Evolutionary conservation across 2,888 invertebrate genomes (phyloP).

Genomic region (Platycheirus albimanus): DNA sequence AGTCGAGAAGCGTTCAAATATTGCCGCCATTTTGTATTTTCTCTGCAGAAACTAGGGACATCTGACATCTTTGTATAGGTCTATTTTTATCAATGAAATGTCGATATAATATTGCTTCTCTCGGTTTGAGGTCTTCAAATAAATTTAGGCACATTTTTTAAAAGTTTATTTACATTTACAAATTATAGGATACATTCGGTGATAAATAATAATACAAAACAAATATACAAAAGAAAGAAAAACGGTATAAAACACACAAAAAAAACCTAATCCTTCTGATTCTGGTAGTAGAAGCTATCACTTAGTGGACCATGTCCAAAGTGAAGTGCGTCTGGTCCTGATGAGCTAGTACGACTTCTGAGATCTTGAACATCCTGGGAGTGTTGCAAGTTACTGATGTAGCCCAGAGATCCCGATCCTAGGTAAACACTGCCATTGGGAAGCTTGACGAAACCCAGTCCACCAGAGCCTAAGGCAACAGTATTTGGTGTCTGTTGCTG

Average conservation of each 20-base stretch:
- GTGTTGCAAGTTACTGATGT: slow-evolving; percentile 80
- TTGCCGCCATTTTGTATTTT: too few relatives aligned
- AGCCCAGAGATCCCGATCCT: slow-evolving; percentile 82
- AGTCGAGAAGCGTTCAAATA: too few relatives aligned
- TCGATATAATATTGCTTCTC: too few relatives aligned
- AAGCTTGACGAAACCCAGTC: slow-evolving; percentile 81
- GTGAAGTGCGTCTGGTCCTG: slow-evolving; percentile 79
- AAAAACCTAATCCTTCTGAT: slow-evolving; percentile 6
- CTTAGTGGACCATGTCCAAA: slow-evolving; percentile 80
- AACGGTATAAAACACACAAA: slow-evolving; percentile 3
- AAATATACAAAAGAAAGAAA: slow-evolving; percentile 3
- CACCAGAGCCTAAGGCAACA: slow-evolving; percentile 82
- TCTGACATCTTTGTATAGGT: too few relatives aligned
- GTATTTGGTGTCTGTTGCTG: slow-evolving; percentile 72
- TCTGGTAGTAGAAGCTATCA: slow-evolving; percentile 65
- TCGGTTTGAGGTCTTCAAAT: too few relatives aligned
- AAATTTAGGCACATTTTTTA: slow-evolving; percentile 5
- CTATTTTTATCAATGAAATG: too few relatives aligned
- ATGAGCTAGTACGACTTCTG: slow-evolving; percentile 79
- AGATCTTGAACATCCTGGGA: slow-evolving; percentile 78
- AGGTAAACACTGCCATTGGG: slow-evolving; percentile 82
- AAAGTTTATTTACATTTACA: slow-evolving; percentile 63
- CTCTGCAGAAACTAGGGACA: too few relatives aligned
- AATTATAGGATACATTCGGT: slow-evolving; percentile 58
- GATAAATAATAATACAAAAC: slow-evolving; percentile 67